Evolutionary conservation across 1,140 invertebrate species (phyloP), one percentile per base, ranked within the genome.

Genomic region (Schlechtendalia chinensis): DNA sequence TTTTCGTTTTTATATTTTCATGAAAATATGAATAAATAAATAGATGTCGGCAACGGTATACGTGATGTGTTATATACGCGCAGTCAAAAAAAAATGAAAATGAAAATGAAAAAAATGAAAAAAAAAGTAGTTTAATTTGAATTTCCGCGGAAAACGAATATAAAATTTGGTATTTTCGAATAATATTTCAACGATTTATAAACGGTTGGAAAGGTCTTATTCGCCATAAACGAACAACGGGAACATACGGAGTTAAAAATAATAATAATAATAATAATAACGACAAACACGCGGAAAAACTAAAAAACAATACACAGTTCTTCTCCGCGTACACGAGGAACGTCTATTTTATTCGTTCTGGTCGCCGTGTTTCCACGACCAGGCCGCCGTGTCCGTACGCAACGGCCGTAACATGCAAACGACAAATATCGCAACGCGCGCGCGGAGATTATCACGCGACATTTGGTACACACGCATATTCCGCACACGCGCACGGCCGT

Each of bases 11-110:
- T n/a, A n/a, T n/a, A n/a, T n/a, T 58, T 75, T 59, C 63, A 56
- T 19, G 32, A 63, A 61, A 79, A 77, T 14, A 79, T 63, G 75
- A 79, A 79, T 79, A 79, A 79, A 79, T 63, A 79, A 79, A 79
- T 79, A 79, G 75, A 39, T 14, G 22, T 59, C 58, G 12, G 69
- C 3, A 14, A 47, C 3, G 19, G 69, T 32, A 27, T 17, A 27
- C 24, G 19, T 39, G 10, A n/a, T 45, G 10, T 45, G 4, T 19
- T n/a, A 19, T 53, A 53, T 53, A 53, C n/a, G n/a, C n/a, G n/a
- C n/a, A n/a, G n/a, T n/a, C n/a, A n/a, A n/a, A n/a, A n/a, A n/a
- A n/a, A n/a, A n/a, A n/a, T n/a, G n/a, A n/a, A n/a, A n/a, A n/a
- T n/a, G n/a, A 39, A 39, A 39, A 8, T 8, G 32, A 39, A 8